Evolutionary conservation across 2,888 invertebrate species (phyloP).

Genomic region (Reticulitermes lucifugus): DNA sequence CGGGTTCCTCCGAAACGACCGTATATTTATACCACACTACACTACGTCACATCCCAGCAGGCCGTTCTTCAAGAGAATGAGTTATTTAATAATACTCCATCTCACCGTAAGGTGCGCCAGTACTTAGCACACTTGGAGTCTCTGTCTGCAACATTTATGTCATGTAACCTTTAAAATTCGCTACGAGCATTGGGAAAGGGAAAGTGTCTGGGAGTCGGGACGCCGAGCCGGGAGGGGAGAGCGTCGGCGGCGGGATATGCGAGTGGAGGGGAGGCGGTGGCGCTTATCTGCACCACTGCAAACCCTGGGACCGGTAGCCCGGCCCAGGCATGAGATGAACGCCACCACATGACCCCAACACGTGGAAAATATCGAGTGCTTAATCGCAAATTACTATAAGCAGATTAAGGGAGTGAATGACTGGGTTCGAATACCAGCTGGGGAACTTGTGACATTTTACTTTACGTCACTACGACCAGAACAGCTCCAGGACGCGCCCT

Average conservation of each 20-base stretch:
- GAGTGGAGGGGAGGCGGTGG: background rate
- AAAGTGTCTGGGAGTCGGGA: conserved; percentile 16
- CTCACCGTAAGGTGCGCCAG: background rate
- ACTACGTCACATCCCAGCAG: too few relatives aligned
- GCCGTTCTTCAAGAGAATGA: too few relatives aligned
- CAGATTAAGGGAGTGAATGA: background rate
- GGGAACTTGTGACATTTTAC: too few relatives aligned
- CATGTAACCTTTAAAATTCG: conserved; percentile 16
- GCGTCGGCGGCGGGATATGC: background rate
- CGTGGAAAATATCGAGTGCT: background rate
- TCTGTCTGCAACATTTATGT: conserved; percentile 12
- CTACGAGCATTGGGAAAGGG: conserved; percentile 1
- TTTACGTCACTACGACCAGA: too few relatives aligned
- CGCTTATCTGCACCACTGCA: conserved; percentile 25
- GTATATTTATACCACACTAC: too few relatives aligned
- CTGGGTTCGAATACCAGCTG: too few relatives aligned
- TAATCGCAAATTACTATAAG: conserved; percentile 1
- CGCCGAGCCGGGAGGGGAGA: background rate
- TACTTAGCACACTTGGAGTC: background rate
- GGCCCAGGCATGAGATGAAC: background rate
- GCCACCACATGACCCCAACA: conserved; percentile 5
- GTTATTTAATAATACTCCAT: too few relatives aligned
- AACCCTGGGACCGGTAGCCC: conserved; percentile 3
- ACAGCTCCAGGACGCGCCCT: too few relatives aligned
- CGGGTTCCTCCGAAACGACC: too few relatives aligned